Evolutionary conservation across 2,888 invertebrate genomes (phyloP).

Genomic region (Platerodrilus igneus): DNA sequence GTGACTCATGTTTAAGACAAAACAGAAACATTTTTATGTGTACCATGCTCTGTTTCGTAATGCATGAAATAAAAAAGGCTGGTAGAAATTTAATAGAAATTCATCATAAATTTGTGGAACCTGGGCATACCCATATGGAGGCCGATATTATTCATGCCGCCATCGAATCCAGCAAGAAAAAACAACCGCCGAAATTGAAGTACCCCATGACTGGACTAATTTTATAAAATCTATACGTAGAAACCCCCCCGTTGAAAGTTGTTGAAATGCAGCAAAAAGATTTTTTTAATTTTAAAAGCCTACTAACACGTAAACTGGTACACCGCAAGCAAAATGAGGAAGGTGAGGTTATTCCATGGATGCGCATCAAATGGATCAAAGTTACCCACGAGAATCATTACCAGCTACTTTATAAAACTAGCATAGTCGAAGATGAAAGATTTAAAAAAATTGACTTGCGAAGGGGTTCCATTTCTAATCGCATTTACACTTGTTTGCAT

Average conservation of each 20-base stretch:
- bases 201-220: constrained; percentile 14
- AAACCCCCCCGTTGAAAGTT: constrained; percentile 5
- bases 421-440: too few species aligned
- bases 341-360: too few species aligned
- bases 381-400: too few species aligned
- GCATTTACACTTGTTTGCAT: too few species aligned
- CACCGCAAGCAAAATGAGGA: too few species aligned
- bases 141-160: constrained; percentile 21
- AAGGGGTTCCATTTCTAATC: too few species aligned
- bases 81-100: constrained; percentile 4
- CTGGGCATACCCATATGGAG: constrained; percentile 16
- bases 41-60: neutral
- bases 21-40: too few species aligned
- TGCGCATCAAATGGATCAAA: too few species aligned
- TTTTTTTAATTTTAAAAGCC: constrained; percentile 2
- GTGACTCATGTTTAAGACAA: too few species aligned
- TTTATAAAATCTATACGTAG: constrained; percentile 4
- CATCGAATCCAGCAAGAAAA: constrained; percentile 18
- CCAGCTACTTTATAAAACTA: too few species aligned
- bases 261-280: constrained; percentile 7
- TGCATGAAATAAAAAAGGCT: constrained; percentile 1
- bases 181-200: constrained; percentile 7
- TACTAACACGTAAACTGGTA: too few species aligned
- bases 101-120: constrained; percentile 15
- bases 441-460: too few species aligned